phyloP scores from a whole-genome alignment of 1,140 invertebrate species.

The Nasonia giraulti region DNA sequence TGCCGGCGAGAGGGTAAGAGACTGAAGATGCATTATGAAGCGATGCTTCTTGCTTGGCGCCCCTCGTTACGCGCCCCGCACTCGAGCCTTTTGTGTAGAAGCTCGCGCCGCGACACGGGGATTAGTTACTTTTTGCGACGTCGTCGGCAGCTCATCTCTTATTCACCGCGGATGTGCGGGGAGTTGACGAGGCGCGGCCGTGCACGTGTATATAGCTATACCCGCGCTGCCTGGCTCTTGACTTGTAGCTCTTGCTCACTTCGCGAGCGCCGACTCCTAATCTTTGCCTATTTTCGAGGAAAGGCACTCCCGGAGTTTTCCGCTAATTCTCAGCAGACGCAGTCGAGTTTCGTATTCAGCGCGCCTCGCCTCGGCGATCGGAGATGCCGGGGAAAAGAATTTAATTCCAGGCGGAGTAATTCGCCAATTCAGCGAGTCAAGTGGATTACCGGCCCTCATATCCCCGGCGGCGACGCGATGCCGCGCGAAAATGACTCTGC shows the following conservation, averaged over 20 bases:
- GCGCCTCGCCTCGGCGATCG: neutral
- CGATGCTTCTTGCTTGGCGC: slow-evolving; percentile 37
- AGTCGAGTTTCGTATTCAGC: neutral
- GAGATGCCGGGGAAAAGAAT: slow-evolving; percentile 45
- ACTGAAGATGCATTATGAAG: slow-evolving; percentile 53
- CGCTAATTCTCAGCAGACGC: neutral
- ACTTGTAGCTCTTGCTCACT: slow-evolving; percentile 37
- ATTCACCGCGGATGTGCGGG: slow-evolving; percentile 54
- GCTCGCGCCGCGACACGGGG: slow-evolving; percentile 55
- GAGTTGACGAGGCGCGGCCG: neutral
- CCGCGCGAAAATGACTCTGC: neutral
- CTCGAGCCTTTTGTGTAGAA: slow-evolving; percentile 58
- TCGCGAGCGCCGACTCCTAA: neutral
- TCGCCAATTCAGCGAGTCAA: slow-evolving; percentile 43
- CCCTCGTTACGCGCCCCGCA: slow-evolving; percentile 44
- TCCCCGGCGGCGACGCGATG: neutral
- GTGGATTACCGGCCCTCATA: slow-evolving; percentile 43
- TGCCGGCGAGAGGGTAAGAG: slow-evolving; percentile 19
- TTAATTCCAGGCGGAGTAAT: slow-evolving; percentile 51
- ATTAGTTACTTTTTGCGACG: slow-evolving; percentile 63
- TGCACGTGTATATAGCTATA: too few species aligned
- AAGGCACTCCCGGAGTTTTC: too few species aligned
- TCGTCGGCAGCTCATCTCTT: slow-evolving; percentile 56
- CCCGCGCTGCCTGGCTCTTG: neutral
- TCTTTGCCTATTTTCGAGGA: too few species aligned